phyloP scores from a whole-genome alignment of 1,140 invertebrate species.

The Stenopsyche tienmushanensis region DNA sequence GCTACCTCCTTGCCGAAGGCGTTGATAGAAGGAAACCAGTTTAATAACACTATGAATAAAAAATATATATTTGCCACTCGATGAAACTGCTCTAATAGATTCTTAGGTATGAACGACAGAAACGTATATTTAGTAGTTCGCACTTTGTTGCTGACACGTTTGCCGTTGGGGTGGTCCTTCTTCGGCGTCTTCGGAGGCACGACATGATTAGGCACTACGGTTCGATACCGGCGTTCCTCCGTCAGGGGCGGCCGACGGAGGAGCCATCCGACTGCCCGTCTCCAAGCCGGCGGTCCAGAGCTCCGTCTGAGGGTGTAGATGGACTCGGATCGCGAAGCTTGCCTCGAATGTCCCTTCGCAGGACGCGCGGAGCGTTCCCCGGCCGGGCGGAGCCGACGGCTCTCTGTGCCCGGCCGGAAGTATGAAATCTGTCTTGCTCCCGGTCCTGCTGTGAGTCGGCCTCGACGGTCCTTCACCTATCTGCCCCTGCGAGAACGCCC shows the following conservation, averaged over 20 bases:
- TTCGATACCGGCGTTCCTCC: conserved; percentile 69
- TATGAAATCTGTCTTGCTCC: conserved; percentile 84
- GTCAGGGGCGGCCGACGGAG: conserved; percentile 60
- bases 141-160: conserved; percentile 79
- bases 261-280: conserved; percentile 62
- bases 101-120: conserved; percentile 93
- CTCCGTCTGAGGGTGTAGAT: conserved; percentile 82
- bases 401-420: conserved; percentile 76
- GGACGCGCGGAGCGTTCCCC: conserved; percentile 53
- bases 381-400: conserved; percentile 51
- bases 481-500: conserved; percentile 84
- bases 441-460: conserved; percentile 73
- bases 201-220: conserved; percentile 79
- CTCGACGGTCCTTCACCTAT: conserved; percentile 62
- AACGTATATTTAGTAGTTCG: conserved; percentile 95
- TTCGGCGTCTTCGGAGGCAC: conserved; percentile 74
- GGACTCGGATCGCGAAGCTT: conserved; percentile 76
- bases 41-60: conserved; percentile 92
- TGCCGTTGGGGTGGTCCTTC: conserved; percentile 81
- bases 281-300: conserved; percentile 68
- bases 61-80: conserved; percentile 98
- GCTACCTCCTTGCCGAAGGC: conserved; percentile 96
- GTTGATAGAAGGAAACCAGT: conserved; percentile 92
- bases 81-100: conserved; percentile 97
- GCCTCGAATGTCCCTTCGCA: conserved; percentile 63